phyloP scores from a whole-genome alignment of 2,797 vertebrate species.

The Bovichtus variegatus region DNA sequence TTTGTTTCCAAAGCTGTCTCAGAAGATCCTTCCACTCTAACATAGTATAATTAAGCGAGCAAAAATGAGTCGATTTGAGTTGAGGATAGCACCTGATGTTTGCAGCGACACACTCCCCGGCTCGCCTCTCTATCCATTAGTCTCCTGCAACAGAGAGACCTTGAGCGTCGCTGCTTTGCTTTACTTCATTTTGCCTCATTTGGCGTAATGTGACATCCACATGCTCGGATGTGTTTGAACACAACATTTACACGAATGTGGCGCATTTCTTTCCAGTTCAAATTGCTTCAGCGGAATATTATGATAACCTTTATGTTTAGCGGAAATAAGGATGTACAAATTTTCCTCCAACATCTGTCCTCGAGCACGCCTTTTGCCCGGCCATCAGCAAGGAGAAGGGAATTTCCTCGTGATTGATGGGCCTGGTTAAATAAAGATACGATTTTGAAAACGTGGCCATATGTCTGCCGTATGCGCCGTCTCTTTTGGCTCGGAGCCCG shows the following conservation, averaged over 20 bases:
- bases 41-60: not conserved
- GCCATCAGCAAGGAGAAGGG: conserved; percentile 21
- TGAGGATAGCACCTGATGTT: conserved; percentile 45
- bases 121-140: conserved; percentile 51
- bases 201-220: conserved; percentile 61
- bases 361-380: conserved; percentile 13
- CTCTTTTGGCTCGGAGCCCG: conserved; percentile 63
- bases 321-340: conserved; percentile 41
- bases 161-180: conserved; percentile 43
- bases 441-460: conserved; percentile 71
- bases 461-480: conserved; percentile 61
- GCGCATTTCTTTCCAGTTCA: conserved; percentile 31
- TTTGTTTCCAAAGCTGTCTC: not conserved
- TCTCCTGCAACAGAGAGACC: conserved; percentile 50
- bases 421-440: conserved; percentile 77
- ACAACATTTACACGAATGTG: conserved; percentile 55
- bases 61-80: conserved; percentile 51
- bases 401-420: conserved; percentile 70
- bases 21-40: not conserved
- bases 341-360: conserved; percentile 54
- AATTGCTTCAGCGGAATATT: conserved; percentile 33
- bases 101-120: conserved; percentile 20
- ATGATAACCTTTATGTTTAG: conserved; percentile 58
- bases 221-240: conserved; percentile 57
- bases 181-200: conserved; percentile 69